These are phyloP conservation scores for Mycogona germanica DNA, from an alignment of 2,888 invertebrate species.

Conservation along the genomic window DNA sequence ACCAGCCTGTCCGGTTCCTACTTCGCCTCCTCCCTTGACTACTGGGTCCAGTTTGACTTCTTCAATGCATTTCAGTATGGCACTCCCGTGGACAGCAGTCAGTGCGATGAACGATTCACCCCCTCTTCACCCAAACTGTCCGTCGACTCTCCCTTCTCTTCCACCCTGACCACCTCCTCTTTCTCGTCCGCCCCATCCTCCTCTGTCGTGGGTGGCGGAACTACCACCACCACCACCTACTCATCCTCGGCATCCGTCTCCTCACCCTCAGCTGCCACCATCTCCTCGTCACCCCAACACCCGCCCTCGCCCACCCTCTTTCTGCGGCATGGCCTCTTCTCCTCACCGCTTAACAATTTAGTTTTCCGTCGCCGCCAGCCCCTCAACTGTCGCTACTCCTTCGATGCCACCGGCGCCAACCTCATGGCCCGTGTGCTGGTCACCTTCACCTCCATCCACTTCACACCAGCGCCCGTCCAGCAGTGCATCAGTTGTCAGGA, in stretches of 20 bases:
- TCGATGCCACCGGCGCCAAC: slow-evolving; percentile 13
- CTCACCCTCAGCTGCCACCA: not conserved
- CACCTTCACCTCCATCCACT: slow-evolving; percentile 24
- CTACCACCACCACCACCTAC: no score
- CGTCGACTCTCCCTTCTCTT: not conserved
- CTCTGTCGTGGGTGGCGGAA: not conserved
- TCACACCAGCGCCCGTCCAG: slow-evolving; percentile 15
- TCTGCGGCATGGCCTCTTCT: slow-evolving; percentile 41
- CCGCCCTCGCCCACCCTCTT: not conserved
- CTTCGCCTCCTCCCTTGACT: slow-evolving; percentile 85
- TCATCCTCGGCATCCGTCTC: not conserved
- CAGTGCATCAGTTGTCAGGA: slow-evolving; percentile 18
- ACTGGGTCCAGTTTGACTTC: slow-evolving; percentile 90
- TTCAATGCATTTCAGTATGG: slow-evolving; percentile 82
- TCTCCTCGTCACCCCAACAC: not conserved
- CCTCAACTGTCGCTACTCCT: slow-evolving; percentile 14
- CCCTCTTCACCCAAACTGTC: not conserved
- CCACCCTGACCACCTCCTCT: not conserved
- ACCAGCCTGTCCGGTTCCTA: slow-evolving; percentile 79
- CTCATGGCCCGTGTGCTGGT: slow-evolving; percentile 27
- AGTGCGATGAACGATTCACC: slow-evolving; percentile 77
- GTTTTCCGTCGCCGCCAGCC: slow-evolving; percentile 50
- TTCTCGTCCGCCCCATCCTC: not conserved
- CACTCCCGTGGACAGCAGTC: slow-evolving; percentile 62
- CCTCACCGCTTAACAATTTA: slow-evolving; percentile 74